Base-by-base conservation (phyloP, 2,797 vertebrate genomes). In the Lepus townsendii region DNA sequence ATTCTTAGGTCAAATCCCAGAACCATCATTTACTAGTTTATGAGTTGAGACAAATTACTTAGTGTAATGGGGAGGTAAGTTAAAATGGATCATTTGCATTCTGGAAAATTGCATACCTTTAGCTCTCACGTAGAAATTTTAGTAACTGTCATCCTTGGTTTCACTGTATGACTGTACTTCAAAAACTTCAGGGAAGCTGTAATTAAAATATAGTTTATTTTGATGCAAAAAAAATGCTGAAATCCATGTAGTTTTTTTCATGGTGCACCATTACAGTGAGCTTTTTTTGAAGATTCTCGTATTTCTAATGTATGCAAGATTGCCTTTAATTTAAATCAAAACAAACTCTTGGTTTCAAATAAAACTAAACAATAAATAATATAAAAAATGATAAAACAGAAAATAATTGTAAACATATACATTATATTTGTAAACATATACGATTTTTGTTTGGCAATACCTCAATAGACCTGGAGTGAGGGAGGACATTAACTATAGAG, bases 281-380 rank as follows among this genome's bases (percentile, higher is more conserved):
- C 42, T 47, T 47, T 47, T 47, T 47, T 9, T 47, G 42, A 47
- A 47, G 42, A 47, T 47, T 47, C 8, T 47, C 8, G 42, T 47
- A 2, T 77, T 77, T 94, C 35, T 35, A 35, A 52, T 62, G 12
- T 78, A 68, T 32, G 63, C n/a, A 30, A 69, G 12, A 50, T 66
- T 69, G 52, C 60, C 85, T 92, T 83, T 62, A 77, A 71, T 86
- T 13, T 73, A 63, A 78, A 35, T 66, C 66, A 35, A 96, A 91
- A 79, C 38, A 71, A 42, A 42, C 88, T 80, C 54, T 94, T 69
- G 42, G 42, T 84, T 91, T 54, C 87, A 68, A 79, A 78, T 38
- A 84, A 88, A 90, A 90, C 69, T 65, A 75, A 50, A 88, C 80
- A 75, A 35, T 78, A 32, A 90, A 89, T 38, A 32, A 22, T 19